Conservation (phyloP, 2,113 vertebrate species). For the Eulemur rufifrons region DNA sequence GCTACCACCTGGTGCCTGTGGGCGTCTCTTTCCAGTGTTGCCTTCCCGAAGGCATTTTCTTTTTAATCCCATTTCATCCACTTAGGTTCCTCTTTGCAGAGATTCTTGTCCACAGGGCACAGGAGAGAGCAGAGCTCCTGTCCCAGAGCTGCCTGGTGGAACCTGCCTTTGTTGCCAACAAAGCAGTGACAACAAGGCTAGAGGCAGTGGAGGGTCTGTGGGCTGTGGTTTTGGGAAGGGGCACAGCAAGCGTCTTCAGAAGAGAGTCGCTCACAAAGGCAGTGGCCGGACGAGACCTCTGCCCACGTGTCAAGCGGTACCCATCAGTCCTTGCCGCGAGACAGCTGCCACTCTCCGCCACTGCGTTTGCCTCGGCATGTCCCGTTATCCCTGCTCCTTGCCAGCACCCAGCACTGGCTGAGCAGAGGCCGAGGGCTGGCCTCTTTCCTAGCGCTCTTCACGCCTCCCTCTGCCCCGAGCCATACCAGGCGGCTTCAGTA, state of each 20-base stretch:
- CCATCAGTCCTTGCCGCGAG: too few species aligned
- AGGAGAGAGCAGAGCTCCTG: not conserved
- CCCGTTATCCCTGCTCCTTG: not conserved
- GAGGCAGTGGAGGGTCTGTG: slow-evolving; percentile 6
- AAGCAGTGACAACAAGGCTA: slow-evolving; percentile 44
- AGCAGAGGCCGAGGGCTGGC: not conserved
- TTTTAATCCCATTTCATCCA: not conserved
- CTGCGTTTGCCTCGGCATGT: accelerated
- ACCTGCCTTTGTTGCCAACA: slow-evolving; percentile 45
- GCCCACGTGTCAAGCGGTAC: too few species aligned
- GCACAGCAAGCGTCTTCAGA: not conserved
- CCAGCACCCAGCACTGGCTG: not conserved
- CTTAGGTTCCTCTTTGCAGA: not conserved
- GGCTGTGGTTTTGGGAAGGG: not conserved
- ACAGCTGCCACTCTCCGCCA: too few species aligned
- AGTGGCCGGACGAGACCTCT: not conserved
- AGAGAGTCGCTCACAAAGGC: not conserved
- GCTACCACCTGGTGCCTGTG: not conserved
- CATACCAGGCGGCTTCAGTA: not conserved
- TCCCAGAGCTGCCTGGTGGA: not conserved
- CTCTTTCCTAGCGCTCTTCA: not conserved
- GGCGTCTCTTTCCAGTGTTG: not conserved
- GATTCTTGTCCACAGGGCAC: not conserved
- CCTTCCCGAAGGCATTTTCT: not conserved
- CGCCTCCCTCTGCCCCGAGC: not conserved